A percentile compares a stretch with the other conserved stretches of the same genome.
These are phyloP conservation scores for Lagopus muta DNA, from an alignment of 2,113 vertebrate species.

Conservation along the genomic window DNA sequence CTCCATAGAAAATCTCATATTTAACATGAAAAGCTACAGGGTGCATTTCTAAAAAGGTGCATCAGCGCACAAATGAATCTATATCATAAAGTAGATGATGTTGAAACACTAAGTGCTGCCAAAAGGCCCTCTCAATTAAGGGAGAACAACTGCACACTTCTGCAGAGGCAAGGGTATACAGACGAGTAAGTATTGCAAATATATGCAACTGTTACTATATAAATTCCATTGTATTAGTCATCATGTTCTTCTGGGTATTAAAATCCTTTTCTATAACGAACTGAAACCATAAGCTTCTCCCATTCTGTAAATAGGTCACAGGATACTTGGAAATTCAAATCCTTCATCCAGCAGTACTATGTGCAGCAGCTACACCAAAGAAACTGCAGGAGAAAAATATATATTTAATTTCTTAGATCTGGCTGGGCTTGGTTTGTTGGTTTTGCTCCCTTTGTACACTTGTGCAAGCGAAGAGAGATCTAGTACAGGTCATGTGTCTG, in stretches of 20 bases:
- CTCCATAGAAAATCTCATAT: background rate
- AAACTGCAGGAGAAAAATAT: background rate
- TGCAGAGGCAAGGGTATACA: background rate
- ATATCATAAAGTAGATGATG: background rate
- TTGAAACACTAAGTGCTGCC: background rate
- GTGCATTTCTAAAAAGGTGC: background rate
- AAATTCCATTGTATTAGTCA: slow-evolving; percentile 23
- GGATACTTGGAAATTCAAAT: slow-evolving; percentile 47
- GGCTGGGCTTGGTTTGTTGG: background rate
- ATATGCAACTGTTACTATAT: background rate
- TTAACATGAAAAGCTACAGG: background rate
- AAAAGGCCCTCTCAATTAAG: background rate
- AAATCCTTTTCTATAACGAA: slow-evolving; percentile 53
- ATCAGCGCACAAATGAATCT: background rate
- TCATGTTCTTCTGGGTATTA: slow-evolving; percentile 17
- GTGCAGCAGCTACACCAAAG: slow-evolving; percentile 13
- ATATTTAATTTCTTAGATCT: background rate
- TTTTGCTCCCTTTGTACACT: background rate
- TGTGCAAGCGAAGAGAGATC: background rate
- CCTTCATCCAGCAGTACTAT: background rate
- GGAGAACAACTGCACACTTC: background rate
- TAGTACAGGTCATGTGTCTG: background rate
- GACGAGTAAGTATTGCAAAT: background rate
- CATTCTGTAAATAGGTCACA: slow-evolving; percentile 58
- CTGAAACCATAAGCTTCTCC: slow-evolving; percentile 21